Conservation (phyloP, 2,888 invertebrate species). For the Himalopsyche tibetana region DNA sequence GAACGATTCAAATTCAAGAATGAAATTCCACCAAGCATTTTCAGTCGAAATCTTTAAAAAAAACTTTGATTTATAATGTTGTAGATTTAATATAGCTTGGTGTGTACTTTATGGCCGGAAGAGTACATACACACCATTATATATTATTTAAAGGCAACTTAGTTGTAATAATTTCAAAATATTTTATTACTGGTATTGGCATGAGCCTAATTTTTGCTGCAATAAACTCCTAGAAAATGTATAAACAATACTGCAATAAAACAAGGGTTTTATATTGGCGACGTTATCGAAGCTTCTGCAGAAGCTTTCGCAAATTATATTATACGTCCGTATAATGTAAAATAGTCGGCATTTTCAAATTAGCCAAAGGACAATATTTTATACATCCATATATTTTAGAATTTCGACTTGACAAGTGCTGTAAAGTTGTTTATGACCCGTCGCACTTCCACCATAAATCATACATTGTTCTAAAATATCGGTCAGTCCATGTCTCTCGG, state of each 20-base stretch:
- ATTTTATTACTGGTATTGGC: no score
- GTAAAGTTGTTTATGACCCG: conserved; percentile 57
- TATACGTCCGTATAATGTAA: neutral
- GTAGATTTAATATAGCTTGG: no score
- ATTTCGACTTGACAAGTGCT: conserved; percentile 54
- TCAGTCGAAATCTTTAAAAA: no score
- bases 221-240: no score
- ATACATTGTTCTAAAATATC: conserved; percentile 62
- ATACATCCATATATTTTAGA: conserved; percentile 8
- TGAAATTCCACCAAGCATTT: no score
- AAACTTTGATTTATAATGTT: no score
- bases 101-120: no score
- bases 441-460: conserved; percentile 61
- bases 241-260: neutral
- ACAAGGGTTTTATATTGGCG: neutral
- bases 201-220: no score
- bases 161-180: no score
- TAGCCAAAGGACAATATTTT: neutral
- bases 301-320: conserved; percentile 26
- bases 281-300: conserved; percentile 1
- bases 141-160: no score
- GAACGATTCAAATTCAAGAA: no score
- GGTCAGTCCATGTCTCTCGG: conserved; percentile 59
- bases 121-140: no score
- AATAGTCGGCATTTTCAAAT: neutral